phyloP scores from a whole-genome alignment of 2,888 invertebrate species.

The Drosophila kuntzei region DNA sequence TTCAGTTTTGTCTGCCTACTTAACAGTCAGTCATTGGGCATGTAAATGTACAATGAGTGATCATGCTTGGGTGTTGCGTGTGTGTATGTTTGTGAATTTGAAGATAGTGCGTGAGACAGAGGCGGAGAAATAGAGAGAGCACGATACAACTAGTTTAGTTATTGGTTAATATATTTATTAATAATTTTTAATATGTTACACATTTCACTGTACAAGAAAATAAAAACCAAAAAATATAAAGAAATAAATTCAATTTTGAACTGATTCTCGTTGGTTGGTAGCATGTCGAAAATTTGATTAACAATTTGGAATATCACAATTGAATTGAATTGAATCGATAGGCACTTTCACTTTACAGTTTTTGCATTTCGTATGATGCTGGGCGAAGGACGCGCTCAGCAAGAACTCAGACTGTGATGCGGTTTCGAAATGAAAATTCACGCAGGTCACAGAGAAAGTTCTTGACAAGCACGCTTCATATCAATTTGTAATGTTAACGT shows the following conservation, averaged over 20 bases:
- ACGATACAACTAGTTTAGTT: conserved; percentile 25
- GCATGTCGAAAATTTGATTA: conserved; percentile 52
- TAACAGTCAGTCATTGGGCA: neutral
- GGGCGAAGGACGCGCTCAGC: conserved; percentile 88
- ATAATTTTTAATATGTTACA: conserved; percentile 22
- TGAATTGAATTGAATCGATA: neutral
- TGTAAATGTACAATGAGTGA: conserved; percentile 4
- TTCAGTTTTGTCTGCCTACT: conserved; percentile 1
- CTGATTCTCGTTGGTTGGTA: conserved; percentile 82
- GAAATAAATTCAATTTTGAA: conserved; percentile 81
- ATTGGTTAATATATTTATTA: conserved; percentile 12
- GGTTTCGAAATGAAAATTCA: conserved; percentile 85
- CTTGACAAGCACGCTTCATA: conserved; percentile 86
- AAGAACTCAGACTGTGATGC: conserved; percentile 99
- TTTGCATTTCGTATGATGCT: conserved; percentile 74
- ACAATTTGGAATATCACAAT: conserved; percentile 21
- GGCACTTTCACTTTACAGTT: conserved; percentile 10
- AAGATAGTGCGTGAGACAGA: conserved; percentile 6
- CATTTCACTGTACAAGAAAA: conserved; percentile 37
- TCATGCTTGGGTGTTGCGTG: conserved; percentile 21
- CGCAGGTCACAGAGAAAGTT: conserved; percentile 93
- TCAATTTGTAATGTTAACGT: conserved; percentile 16
- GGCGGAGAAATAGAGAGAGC: conserved; percentile 2
- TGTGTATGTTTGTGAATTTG: conserved; percentile 11
- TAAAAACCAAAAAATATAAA: conserved; percentile 23